A percentile compares a stretch with the other conserved stretches of the same genome.
These are phyloP conservation scores for Cistogaster globosa DNA, from an alignment of 2,888 invertebrate genomes.

Conservation along the genomic window DNA sequence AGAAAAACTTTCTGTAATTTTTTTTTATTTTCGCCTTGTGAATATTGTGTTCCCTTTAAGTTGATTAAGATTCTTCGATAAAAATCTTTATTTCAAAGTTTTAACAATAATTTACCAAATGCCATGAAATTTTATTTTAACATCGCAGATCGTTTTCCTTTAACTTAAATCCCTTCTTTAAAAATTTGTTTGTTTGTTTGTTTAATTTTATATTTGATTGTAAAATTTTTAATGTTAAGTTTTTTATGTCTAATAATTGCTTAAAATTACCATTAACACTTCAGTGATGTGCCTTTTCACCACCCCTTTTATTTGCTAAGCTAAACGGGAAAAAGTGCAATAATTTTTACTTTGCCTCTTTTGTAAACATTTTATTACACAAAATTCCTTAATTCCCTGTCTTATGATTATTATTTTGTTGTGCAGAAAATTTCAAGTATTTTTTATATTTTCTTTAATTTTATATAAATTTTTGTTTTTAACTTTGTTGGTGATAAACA, in stretches of 20 bases:
- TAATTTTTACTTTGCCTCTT: slow-evolving; percentile 57
- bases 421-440: slow-evolving; percentile 57
- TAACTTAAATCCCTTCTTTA: too few relatives aligned
- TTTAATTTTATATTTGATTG: too few relatives aligned
- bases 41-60: too few relatives aligned
- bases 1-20: too few relatives aligned
- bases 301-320: background rate
- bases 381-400: slow-evolving; percentile 56
- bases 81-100: background rate
- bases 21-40: too few relatives aligned
- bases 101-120: too few relatives aligned
- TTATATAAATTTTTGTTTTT: slow-evolving; percentile 50
- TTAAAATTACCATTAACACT: background rate
- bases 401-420: slow-evolving; percentile 31
- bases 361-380: slow-evolving; percentile 67
- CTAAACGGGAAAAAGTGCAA: slow-evolving; percentile 26
- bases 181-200: too few relatives aligned
- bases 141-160: too few relatives aligned
- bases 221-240: too few relatives aligned
- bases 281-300: background rate
- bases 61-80: background rate
- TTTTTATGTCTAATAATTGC: background rate
- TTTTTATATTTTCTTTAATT: slow-evolving; percentile 61
- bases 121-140: too few relatives aligned
- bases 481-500: slow-evolving; percentile 62